Percentiles rank a stretch among this genome's conserved stretches.
phyloP scores from a whole-genome alignment of 2,113 vertebrate genomes.

The Potamarius usumacintae region DNA sequence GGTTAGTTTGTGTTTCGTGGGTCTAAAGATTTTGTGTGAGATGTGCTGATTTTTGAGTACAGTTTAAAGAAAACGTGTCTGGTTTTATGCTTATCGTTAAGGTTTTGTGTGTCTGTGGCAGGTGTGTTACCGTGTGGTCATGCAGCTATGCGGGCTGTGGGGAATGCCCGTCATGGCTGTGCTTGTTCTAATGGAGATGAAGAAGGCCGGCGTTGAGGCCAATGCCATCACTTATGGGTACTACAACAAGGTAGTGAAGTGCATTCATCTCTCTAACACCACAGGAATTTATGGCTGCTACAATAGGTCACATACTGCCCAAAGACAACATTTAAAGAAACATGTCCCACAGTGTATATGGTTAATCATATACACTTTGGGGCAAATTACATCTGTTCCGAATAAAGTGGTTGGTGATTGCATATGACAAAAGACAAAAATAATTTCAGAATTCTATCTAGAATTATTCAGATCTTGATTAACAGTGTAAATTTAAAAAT shows the following conservation, averaged over 20 bases:
- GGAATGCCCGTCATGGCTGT: conserved; percentile 93
- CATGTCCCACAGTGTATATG: too few species aligned
- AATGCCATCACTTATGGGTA: conserved; percentile 99
- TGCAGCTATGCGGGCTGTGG: conserved; percentile 96
- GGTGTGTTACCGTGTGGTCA: conserved; percentile 96
- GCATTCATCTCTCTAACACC: not conserved
- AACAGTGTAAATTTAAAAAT: not conserved
- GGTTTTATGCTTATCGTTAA: not conserved
- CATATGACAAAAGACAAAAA: not conserved
- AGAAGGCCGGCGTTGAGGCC: conserved; percentile 88
- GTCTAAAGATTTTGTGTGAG: not conserved
- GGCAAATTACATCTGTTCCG: not conserved
- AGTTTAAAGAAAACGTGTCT: not conserved
- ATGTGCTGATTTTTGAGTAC: not conserved
- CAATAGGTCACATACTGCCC: not conserved
- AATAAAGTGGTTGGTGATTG: not conserved
- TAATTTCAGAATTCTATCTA: not conserved
- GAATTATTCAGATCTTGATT: not conserved
- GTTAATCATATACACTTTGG: too few species aligned
- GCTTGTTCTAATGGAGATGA: conserved; percentile 94
- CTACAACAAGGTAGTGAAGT: conserved; percentile 89
- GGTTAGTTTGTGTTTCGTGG: conserved; percentile 60
- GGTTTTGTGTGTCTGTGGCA: conserved; percentile 54
- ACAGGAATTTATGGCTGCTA: not conserved
- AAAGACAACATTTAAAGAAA: not conserved